Evolutionary conservation across 2,797 vertebrate species (phyloP).

Genomic region (Monodelphis domestica): DNA sequence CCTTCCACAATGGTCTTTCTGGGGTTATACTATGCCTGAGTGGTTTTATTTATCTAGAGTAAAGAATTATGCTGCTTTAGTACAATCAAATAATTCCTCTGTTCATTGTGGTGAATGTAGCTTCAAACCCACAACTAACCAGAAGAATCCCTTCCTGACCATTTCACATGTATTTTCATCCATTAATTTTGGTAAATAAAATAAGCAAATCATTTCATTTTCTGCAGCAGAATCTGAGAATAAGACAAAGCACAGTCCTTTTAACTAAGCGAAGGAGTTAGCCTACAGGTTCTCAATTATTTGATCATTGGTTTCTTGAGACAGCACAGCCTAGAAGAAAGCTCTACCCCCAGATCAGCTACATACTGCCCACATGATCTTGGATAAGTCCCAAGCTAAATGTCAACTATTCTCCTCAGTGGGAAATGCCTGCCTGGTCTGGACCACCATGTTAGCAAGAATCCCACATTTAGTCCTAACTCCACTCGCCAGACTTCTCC

Average conservation of each 20-base stretch:
- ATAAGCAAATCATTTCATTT: constrained; percentile 25
- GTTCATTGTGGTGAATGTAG: background rate
- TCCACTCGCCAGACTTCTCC: background rate
- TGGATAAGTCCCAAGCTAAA: background rate
- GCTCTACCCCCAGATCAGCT: background rate
- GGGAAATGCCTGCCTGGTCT: background rate
- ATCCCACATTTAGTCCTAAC: background rate
- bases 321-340: background rate
- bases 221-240: background rate
- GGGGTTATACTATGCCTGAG: constrained; percentile 42
- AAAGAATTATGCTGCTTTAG: constrained; percentile 5
- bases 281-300: background rate
- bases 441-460: background rate
- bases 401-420: background rate
- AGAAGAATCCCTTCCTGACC: constrained; percentile 23
- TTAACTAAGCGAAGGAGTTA: background rate
- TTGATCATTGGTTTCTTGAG: background rate
- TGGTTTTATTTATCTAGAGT: constrained; percentile 34
- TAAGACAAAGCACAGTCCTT: background rate
- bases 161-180: constrained; percentile 42
- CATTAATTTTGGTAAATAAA: constrained; percentile 57
- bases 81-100: constrained; percentile 48
- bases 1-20: constrained; percentile 11
- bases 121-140: background rate
- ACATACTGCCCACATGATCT: background rate